Evolutionary conservation across 2,888 invertebrate genomes (phyloP).

Genomic region (Amitus sp.): DNA sequence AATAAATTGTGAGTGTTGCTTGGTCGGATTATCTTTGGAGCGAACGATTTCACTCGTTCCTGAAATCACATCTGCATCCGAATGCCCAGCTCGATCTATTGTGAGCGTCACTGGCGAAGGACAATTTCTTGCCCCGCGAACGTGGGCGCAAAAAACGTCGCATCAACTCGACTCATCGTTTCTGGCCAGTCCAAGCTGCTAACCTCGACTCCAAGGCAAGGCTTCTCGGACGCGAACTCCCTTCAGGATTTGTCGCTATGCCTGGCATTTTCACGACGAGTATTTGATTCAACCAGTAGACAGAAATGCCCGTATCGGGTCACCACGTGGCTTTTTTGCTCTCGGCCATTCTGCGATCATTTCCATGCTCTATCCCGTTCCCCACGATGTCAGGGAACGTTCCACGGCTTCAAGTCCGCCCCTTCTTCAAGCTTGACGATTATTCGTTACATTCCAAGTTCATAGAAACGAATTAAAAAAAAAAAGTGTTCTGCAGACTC

Average conservation of each 20-base stretch:
- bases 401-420: slow-evolving; percentile 14
- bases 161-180: slow-evolving; percentile 58
- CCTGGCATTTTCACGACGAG: slow-evolving; percentile 61
- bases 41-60: too few relatives aligned
- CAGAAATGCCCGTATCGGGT: slow-evolving; percentile 60
- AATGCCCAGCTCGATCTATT: slow-evolving; percentile 26
- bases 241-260: slow-evolving; percentile 57
- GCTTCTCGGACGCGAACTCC: slow-evolving; percentile 42
- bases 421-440: neutral
- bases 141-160: slow-evolving; percentile 63
- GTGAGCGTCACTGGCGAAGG: slow-evolving; percentile 61
- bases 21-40: too few relatives aligned
- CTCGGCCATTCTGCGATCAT: slow-evolving; percentile 31
- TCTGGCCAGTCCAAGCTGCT: slow-evolving; percentile 44
- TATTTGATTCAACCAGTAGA: slow-evolving; percentile 57
- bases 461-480: too few relatives aligned
- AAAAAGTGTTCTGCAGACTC: too few relatives aligned
- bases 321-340: slow-evolving; percentile 50
- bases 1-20: too few relatives aligned
- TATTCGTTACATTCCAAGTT: slow-evolving; percentile 5
- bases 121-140: slow-evolving; percentile 62
- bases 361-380: slow-evolving; percentile 28
- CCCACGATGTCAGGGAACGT: slow-evolving; percentile 16
- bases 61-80: too few relatives aligned
- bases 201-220: slow-evolving; percentile 25